Percentiles rank a stretch among this genome's conserved stretches.
Evolutionary conservation across 1,140 invertebrate genomes (phyloP).

Genomic region (Trachymyrmex septentrionalis): DNA sequence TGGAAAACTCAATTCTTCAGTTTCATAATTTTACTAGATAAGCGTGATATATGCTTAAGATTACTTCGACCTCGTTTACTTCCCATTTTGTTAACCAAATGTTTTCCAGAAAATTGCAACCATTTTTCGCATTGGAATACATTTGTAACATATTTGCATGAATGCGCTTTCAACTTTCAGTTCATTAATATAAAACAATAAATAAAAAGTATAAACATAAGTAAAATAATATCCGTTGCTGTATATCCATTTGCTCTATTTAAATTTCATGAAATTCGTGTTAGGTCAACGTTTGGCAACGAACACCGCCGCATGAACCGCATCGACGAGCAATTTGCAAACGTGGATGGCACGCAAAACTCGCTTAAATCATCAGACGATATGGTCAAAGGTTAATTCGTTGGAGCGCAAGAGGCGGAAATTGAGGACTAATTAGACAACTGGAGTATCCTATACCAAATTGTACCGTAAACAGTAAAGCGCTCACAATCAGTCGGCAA

Average conservation of each 20-base stretch:
- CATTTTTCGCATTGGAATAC: background rate
- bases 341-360: constrained; percentile 48
- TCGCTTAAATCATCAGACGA: constrained; percentile 54
- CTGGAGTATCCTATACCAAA: constrained; percentile 18
- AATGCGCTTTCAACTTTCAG: background rate
- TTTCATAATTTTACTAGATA: background rate
- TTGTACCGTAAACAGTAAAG: constrained; percentile 38
- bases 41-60: background rate
- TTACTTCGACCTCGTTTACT: background rate
- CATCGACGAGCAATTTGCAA: constrained; percentile 47
- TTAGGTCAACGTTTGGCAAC: constrained; percentile 44
- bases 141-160: too few species aligned
- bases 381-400: constrained; percentile 57
- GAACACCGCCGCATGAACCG: constrained; percentile 1
- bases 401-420: constrained; percentile 33
- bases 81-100: background rate
- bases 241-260: background rate
- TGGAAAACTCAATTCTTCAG: background rate
- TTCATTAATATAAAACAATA: background rate
- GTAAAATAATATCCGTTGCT: constrained; percentile 1
- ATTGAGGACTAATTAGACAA: constrained; percentile 53
- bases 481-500: background rate
- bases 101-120: background rate
- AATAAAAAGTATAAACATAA: background rate
- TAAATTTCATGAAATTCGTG: constrained; percentile 42